Evolutionary conservation across 2,113 vertebrate species (phyloP), one percentile per base, ranked within the genome.

Genomic region (Gavialis gangeticus): DNA sequence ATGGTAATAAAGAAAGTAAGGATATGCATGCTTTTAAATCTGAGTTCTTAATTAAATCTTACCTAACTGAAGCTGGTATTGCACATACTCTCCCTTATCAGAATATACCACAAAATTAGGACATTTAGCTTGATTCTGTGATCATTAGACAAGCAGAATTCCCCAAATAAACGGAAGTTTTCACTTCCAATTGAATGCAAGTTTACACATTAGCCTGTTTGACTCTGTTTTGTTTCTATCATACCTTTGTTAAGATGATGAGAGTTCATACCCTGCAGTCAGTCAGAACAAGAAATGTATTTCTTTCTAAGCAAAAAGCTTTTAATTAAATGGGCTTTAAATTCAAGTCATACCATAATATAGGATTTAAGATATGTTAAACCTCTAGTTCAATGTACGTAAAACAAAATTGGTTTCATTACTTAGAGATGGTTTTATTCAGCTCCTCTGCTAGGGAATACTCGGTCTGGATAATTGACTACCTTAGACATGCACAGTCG

Each of bases 401-500:
- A 92, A 90, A 94, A 92, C 81, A 56, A 88, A 86, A 89, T 34
- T 11, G 5, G 5, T 56, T 79, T 28, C 67, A 46, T 87, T 94
- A 81, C 59, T 92, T 92, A 91, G 76, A 92, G 37, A 54, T 0
- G 2, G 79, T 46, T 94, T 93, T 81, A 94, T 96, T 96, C 83
- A 87, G 82, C 37, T 77, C 94, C 77, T 81, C 79, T 87, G 84
- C 77, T 87, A 13, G 37, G 78, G 88, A 96, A 84, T 37, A 71
- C 5, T 92, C 87, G 87, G 85, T 85, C 79, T 84, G 63, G 64
- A 84, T 96, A 95, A 97, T 30, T 96, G 95, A 58, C 88, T 93
- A 87, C 78, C 78, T 96, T 91, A 91, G 93, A 84, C 84, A 89
- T 58, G 94, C 85, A 96, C 58, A 91, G 77, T 89, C 5, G 4